Evolutionary conservation across 2,113 vertebrate genomes (phyloP), one percentile per base, ranked within the genome.

Genomic region (Gymnobelideus leadbeateri): DNA sequence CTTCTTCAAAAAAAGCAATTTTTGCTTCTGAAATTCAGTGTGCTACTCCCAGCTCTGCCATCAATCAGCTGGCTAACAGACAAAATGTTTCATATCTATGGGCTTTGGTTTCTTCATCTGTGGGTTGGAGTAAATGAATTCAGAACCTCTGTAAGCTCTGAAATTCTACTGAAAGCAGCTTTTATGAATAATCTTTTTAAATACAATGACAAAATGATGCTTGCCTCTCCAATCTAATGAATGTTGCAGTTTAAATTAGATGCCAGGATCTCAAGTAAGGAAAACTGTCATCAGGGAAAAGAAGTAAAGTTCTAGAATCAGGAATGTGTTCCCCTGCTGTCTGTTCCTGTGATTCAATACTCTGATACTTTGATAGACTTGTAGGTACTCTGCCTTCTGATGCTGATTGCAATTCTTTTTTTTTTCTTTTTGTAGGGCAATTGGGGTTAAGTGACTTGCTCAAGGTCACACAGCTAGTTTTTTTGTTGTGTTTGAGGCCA

Each of bases 1-100:
- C 77, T 98, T 94, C 37, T n/a, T n/a, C 1, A n/a, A n/a, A 68
- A 90, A 77, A 92, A 92, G 94, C 57, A 89, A 11, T 61, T 89
- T 97, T 57, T 14, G 47, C 50, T 93, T 95, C 50, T 92, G 46
- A 84, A 51, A 84, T 96, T 89, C 92, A 91, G 37, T 77, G 16
- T 77, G 37, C 14, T 77, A 5, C 37, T n/a, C 84, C 52, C 84
- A 37, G 46, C 89, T 77, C 47, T 91, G 8, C 52, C 23, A n/a
- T 19, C 37, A 54, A 23, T 26, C 50, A n/a, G 52, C 31, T 53
- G 43, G n/a, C 7, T 23, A n/a, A 91, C 23, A 14, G 57, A 37
- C 26, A 92, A 53, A 52, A 12, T 89, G 47, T 61, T 92, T n/a
- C 47, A 49, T 4, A 49, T 49, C 47, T 49, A 7, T 37, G 28